phyloP scores from a whole-genome alignment of 2,113 vertebrate genomes.

The Pimephales promelas region DNA sequence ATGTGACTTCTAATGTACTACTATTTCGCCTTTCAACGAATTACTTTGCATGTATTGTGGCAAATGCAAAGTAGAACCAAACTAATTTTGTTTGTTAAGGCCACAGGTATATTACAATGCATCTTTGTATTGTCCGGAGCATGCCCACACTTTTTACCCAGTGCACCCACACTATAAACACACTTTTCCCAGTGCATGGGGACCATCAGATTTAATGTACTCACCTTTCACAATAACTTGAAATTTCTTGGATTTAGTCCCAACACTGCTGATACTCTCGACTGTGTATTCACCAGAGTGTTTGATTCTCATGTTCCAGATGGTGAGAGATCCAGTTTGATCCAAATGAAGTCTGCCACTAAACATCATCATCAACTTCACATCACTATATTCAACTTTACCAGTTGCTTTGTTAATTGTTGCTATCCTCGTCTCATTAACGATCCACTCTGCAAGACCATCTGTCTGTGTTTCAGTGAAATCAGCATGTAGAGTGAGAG shows the following conservation, averaged over 20 bases:
- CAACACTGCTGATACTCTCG: neutral
- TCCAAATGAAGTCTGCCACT: neutral
- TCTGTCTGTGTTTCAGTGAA: neutral
- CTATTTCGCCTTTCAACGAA: too few species aligned
- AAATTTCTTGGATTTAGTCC: neutral
- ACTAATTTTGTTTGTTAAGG: too few species aligned
- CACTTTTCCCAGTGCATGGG: too few species aligned
- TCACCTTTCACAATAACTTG: constrained; percentile 10
- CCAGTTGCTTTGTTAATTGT: neutral
- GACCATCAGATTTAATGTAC: neutral
- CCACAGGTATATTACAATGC: too few species aligned
- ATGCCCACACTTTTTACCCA: too few species aligned
- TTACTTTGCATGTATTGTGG: too few species aligned
- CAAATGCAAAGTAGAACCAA: too few species aligned
- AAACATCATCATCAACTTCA: neutral
- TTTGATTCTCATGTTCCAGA: neutral
- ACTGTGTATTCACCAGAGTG: neutral
- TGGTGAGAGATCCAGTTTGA: neutral
- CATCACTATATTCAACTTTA: constrained; percentile 1
- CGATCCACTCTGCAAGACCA: neutral
- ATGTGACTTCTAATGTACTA: too few species aligned
- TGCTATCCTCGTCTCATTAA: neutral
- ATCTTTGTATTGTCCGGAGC: too few species aligned
- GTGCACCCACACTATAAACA: too few species aligned
- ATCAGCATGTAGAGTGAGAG: neutral